Base-by-base conservation (phyloP, 2,797 vertebrate species). In the Clarias platycephalus region DNA sequence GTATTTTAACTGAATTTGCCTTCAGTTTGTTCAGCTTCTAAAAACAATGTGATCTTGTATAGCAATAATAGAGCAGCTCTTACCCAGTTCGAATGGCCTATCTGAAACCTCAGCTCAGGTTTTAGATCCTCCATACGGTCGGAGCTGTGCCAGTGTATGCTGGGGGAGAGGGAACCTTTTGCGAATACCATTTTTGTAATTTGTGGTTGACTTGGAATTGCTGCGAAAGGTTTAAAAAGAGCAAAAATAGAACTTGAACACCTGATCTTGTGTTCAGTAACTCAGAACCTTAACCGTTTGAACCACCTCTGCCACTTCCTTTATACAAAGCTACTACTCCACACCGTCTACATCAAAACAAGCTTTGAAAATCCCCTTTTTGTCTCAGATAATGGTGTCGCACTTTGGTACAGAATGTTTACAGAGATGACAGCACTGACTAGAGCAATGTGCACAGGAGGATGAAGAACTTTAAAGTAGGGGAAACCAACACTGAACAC, bases 181-280 rank as follows among this genome's bases (percentile, higher is more conserved):
- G 57, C 44, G 34, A 96, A 96, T 55, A 91, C 87, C 0, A 94
- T 88, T 0, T 88, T 62, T 0, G 53, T 80, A 20, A 95, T 93
- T 53, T 71, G 22, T 53, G 96, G 94, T 12, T 90, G 89, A n/a
- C 93, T 89, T 12, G 97, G 97, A 62, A 97, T 92, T 85, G 96
- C 97, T 98, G 92, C 0, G 81, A 85, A 67, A 80, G 62, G 1
- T 82, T 13, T 86, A 82, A 86, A 58, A 4, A 2, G 60, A 7
- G 22, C 15, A 28, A 28, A 31, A 79, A 44, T n/a, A 12, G 10
- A 10, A 79, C 44, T 49, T 49, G 44, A 49, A 13, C 10, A 49
- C 44, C 44, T 49, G 10, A 12, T 10, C 10, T 49, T 49, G 44
- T 49, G 44, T 13, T 49, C 44, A 49, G 37, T 40, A 40, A 40